Conservation (phyloP, 2,797 vertebrate genomes). For the Sciaenops ocellatus region DNA sequence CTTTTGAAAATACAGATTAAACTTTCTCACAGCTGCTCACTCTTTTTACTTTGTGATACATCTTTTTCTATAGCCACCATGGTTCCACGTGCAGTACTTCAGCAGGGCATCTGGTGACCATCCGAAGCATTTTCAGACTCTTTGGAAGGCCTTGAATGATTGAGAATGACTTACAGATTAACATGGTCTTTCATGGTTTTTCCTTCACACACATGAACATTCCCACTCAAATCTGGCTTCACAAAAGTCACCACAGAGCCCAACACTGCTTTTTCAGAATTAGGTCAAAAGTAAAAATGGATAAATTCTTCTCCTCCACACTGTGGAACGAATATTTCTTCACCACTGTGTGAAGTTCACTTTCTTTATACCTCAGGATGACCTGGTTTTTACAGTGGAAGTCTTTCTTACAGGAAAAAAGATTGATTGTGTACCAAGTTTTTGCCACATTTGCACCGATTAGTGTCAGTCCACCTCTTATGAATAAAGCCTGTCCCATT, state of each 20-base stretch:
- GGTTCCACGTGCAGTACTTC: background rate
- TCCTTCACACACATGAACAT: background rate
- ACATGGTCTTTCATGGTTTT: background rate
- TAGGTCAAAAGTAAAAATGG: background rate
- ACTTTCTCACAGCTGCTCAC: slow-evolving; percentile 17
- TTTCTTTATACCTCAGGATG: background rate
- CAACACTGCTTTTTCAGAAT: slow-evolving; percentile 7
- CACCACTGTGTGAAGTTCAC: background rate
- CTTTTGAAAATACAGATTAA: slow-evolving; percentile 31
- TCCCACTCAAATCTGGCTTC: background rate
- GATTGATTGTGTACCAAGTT: slow-evolving; percentile 15
- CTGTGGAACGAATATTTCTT: background rate
- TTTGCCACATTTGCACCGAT: slow-evolving; percentile 33
- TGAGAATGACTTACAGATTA: background rate
- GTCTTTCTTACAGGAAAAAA: background rate
- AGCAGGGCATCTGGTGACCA: slow-evolving; percentile 16
- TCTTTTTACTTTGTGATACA: slow-evolving; percentile 3
- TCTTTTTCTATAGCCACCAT: background rate
- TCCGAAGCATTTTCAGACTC: background rate
- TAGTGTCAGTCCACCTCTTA: slow-evolving; percentile 49
- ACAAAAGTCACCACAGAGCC: background rate
- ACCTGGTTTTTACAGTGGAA: slow-evolving; percentile 1
- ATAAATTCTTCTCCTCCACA: background rate
- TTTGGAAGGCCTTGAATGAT: background rate
- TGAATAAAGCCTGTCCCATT: slow-evolving; percentile 53